Evolutionary conservation across 2,888 invertebrate genomes (phyloP).

Genomic region (Dorcus hopei): DNA sequence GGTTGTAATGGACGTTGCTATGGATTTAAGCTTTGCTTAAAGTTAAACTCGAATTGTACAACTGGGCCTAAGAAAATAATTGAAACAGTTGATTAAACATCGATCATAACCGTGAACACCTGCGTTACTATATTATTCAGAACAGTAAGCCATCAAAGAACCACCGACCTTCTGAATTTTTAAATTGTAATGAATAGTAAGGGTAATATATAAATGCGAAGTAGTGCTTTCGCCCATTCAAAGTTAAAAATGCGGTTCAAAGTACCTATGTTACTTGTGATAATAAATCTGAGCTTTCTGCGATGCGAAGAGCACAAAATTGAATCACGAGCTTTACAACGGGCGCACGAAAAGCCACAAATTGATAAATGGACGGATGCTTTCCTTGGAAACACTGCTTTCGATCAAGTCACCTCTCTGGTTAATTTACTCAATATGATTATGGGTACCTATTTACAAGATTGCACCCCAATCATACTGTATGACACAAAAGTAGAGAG

Average conservation of each 20-base stretch:
- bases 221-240: neutral
- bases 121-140: too few relatives aligned
- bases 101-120: too few relatives aligned
- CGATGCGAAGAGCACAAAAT: neutral
- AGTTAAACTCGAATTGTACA: too few relatives aligned
- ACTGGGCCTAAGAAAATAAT: too few relatives aligned
- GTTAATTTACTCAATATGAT: slow-evolving; percentile 60
- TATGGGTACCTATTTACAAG: slow-evolving; percentile 57
- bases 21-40: too few relatives aligned
- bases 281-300: too few relatives aligned
- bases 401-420: slow-evolving; percentile 58
- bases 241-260: neutral
- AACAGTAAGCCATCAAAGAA: neutral
- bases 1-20: too few relatives aligned
- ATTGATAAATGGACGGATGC: slow-evolving; percentile 42
- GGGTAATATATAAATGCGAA: neutral
- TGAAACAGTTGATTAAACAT: too few relatives aligned
- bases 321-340: slow-evolving; percentile 42
- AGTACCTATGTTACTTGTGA: too few relatives aligned
- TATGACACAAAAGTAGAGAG: slow-evolving; percentile 61
- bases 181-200: neutral
- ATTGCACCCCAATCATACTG: slow-evolving; percentile 65
- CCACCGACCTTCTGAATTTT: neutral
- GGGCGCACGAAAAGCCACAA: slow-evolving; percentile 44
- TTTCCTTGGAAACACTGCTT: slow-evolving; percentile 33